Conservation (phyloP, 2,797 vertebrate genomes). For the Argya squamiceps region DNA sequence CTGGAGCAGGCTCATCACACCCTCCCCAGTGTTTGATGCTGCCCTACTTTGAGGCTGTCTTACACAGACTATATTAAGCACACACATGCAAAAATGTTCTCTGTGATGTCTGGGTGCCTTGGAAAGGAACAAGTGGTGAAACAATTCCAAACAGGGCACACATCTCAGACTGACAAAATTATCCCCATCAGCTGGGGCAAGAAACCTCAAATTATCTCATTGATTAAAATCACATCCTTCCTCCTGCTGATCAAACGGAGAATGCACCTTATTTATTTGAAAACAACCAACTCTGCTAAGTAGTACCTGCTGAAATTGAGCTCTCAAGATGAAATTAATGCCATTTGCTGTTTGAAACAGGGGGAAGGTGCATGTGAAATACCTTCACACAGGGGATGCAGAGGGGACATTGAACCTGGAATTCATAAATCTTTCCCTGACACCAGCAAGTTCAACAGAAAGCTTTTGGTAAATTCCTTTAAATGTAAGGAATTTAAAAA, state of each 20-base stretch:
- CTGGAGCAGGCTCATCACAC: not conserved
- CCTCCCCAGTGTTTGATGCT: constrained; percentile 2
- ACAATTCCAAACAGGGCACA: not conserved
- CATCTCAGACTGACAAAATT: not conserved
- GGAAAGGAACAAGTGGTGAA: not conserved
- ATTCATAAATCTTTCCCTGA: not conserved
- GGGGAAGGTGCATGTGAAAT: not conserved
- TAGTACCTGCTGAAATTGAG: not conserved
- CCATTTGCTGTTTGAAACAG: not conserved
- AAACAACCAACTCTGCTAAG: not conserved
- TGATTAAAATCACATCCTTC: not conserved
- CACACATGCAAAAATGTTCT: not conserved
- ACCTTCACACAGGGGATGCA: not conserved
- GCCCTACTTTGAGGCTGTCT: not conserved
- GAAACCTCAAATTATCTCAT: not conserved
- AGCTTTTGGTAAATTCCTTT: not conserved
- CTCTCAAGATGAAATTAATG: not conserved
- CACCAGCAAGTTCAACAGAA: not conserved
- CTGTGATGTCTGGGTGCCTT: not conserved
- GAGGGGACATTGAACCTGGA: not conserved
- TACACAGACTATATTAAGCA: not conserved
- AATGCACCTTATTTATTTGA: not conserved
- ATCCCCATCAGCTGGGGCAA: not conserved
- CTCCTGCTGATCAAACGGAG: not conserved
- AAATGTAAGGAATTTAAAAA: not conserved